Conservation (phyloP, 1,140 invertebrate genomes). For the Carcinoscorpius rotundicauda region DNA sequence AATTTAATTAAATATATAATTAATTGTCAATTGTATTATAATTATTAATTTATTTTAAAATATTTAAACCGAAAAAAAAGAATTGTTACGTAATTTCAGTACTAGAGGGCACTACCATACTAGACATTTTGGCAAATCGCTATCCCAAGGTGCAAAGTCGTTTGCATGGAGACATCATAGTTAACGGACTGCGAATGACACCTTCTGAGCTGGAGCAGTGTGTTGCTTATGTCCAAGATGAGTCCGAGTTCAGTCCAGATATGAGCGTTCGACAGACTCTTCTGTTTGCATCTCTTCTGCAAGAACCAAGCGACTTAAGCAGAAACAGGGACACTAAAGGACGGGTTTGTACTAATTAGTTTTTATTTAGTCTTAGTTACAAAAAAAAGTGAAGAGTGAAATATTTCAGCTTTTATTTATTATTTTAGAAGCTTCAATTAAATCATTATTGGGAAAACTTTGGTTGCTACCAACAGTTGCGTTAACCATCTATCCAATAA, state of each 20-base stretch:
- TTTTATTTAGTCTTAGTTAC: no score
- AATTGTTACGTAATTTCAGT: slow-evolving; percentile 32
- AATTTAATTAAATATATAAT: slow-evolving; percentile 1
- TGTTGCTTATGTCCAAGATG: slow-evolving; percentile 49
- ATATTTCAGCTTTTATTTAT: no score
- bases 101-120: slow-evolving; percentile 59
- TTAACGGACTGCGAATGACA: slow-evolving; percentile 71
- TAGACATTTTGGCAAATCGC: slow-evolving; percentile 65
- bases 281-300: slow-evolving; percentile 59
- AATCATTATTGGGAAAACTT: no score
- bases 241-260: slow-evolving; percentile 46
- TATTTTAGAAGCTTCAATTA: no score
- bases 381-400: no score
- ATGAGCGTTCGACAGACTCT: slow-evolving; percentile 71
- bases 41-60: slow-evolving; percentile 4
- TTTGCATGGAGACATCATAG: slow-evolving; percentile 61
- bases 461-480: no score
- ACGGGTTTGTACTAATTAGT: slow-evolving; percentile 21
- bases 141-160: slow-evolving; percentile 31
- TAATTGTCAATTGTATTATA: slow-evolving; percentile 9
- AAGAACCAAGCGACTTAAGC: slow-evolving; percentile 36
- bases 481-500: no score
- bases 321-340: slow-evolving; percentile 41
- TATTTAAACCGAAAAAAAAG: not conserved
- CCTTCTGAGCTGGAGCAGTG: slow-evolving; percentile 48